These are phyloP conservation scores for Hapalemur alaotrensis DNA, from an alignment of 2,797 vertebrate genomes.

Conservation along the genomic window DNA sequence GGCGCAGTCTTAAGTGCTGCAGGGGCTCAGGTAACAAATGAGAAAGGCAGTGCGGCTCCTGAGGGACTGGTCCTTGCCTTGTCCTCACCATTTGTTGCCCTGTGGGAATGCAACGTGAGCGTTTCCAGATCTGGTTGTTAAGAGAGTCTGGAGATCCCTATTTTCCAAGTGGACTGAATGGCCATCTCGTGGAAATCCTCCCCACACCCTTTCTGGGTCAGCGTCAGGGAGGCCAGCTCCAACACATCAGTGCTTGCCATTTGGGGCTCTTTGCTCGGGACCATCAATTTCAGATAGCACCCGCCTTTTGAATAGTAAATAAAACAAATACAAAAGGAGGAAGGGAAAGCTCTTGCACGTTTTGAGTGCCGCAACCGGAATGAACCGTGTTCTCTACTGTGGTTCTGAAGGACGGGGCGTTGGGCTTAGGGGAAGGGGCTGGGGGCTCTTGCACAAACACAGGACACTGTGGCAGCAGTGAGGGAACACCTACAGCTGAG, in stretches of 20 bases:
- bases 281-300: background rate
- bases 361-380: background rate
- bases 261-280: background rate
- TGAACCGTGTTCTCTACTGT: background rate
- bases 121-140: background rate
- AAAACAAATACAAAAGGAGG: background rate
- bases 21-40: background rate
- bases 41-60: no score
- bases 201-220: background rate
- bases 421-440: background rate
- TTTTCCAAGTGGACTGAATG: background rate
- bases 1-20: rapidly evolving
- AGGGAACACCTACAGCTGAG: background rate
- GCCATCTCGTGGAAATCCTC: background rate
- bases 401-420: rapidly evolving
- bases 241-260: rapidly evolving
- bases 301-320: background rate
- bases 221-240: rapidly evolving
- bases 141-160: background rate
- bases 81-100: background rate
- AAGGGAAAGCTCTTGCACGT: background rate
- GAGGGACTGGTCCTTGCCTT: background rate
- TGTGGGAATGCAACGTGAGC: background rate
- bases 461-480: background rate
- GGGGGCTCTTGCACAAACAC: rapidly evolving